These are phyloP conservation scores for Dipodomys ordii DNA, from an alignment of 2,113 vertebrate species.

Conservation along the genomic window DNA sequence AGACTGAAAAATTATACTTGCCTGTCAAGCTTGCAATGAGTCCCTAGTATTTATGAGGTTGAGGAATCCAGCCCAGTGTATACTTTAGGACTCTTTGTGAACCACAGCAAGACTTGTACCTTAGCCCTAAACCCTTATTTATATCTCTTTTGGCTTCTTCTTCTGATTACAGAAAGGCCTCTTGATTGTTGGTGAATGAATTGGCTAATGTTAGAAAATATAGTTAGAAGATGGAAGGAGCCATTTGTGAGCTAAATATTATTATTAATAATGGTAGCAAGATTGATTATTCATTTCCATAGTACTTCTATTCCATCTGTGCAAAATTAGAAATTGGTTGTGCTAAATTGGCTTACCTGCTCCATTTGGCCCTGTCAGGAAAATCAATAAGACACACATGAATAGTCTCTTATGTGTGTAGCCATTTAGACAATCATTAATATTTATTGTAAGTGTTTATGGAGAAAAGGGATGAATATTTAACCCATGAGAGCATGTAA, in stretches of 20 bases:
- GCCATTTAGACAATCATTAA: conserved; percentile 70
- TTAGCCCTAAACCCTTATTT: neutral
- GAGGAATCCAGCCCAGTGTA: neutral
- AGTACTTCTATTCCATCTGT: conserved; percentile 57
- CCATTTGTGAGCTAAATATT: conserved; percentile 65
- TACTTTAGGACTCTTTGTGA: neutral
- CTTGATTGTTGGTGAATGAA: conserved; percentile 55
- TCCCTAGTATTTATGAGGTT: neutral
- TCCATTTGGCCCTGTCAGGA: conserved; percentile 77
- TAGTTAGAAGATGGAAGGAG: conserved; percentile 69
- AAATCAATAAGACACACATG: conserved; percentile 75
- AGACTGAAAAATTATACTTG: neutral
- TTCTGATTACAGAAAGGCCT: conserved; percentile 44
- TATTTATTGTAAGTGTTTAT: conserved; percentile 75
- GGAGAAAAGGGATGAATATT: conserved; percentile 72
- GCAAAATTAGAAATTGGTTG: conserved; percentile 73
- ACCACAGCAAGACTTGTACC: neutral
- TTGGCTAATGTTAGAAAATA: conserved; percentile 73
- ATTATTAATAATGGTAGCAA: conserved; percentile 76
- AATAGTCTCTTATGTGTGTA: conserved; percentile 67
- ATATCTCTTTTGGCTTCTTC: neutral
- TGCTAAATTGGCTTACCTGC: conserved; percentile 76
- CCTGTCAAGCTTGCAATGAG: neutral
- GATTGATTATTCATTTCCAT: conserved; percentile 75
- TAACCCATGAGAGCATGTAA: conserved; percentile 68